These are phyloP conservation scores for Chymomyza costata DNA, from an alignment of 1,140 invertebrate species.

Conservation along the genomic window DNA sequence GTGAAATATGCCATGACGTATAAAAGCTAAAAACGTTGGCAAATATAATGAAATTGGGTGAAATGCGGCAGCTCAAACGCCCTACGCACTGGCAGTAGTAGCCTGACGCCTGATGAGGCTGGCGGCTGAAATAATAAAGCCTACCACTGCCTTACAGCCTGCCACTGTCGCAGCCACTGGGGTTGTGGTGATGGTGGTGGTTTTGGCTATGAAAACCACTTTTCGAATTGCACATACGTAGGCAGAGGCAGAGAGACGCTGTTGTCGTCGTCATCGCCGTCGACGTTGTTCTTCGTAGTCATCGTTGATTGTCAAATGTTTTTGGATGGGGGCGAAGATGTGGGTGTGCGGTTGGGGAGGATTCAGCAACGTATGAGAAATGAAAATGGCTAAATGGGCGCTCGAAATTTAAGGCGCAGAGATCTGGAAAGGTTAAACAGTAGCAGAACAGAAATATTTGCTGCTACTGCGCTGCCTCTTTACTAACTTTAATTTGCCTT, in stretches of 20 bases:
- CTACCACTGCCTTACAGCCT: slow-evolving; percentile 52
- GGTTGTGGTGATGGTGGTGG: slow-evolving; percentile 30
- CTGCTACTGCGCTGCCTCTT: slow-evolving; percentile 40
- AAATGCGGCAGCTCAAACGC: slow-evolving; percentile 47
- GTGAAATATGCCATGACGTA: slow-evolving; percentile 73
- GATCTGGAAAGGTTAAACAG: slow-evolving; percentile 8
- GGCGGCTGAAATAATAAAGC: slow-evolving; percentile 62
- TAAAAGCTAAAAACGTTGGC: slow-evolving; percentile 74
- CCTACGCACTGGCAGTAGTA: too few relatives aligned
- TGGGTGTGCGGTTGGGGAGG: slow-evolving; percentile 14
- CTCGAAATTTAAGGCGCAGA: background rate
- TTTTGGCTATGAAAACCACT: slow-evolving; percentile 63
- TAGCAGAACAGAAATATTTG: slow-evolving; percentile 11
- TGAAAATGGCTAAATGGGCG: slow-evolving; percentile 57
- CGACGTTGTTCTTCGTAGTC: slow-evolving; percentile 12
- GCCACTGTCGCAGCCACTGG: slow-evolving; percentile 15
- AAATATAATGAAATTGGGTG: slow-evolving; percentile 74
- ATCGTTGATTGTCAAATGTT: slow-evolving; percentile 46
- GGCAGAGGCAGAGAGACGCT: slow-evolving; percentile 28
- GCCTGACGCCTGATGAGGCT: slow-evolving; percentile 7
- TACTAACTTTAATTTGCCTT: slow-evolving; percentile 71
- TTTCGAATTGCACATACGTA: slow-evolving; percentile 67
- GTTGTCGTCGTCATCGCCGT: background rate
- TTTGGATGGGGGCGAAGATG: slow-evolving; percentile 8
- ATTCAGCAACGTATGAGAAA: slow-evolving; percentile 46